phyloP scores from a whole-genome alignment of 2,888 invertebrate species.

The Cosmia trapezina region DNA sequence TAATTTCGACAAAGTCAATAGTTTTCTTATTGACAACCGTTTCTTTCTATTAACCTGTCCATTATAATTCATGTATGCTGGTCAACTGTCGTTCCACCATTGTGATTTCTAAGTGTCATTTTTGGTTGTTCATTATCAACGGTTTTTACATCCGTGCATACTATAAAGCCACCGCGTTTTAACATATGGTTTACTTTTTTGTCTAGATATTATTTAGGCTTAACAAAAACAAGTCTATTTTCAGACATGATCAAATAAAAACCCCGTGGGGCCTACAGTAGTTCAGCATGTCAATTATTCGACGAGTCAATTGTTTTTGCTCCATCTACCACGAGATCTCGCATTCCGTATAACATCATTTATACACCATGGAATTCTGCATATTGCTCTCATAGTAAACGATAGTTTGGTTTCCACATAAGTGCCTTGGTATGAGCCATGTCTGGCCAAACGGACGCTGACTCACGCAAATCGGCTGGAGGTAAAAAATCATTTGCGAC shows the following conservation, averaged over 20 bases:
- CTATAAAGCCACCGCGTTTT: slow-evolving; percentile 22
- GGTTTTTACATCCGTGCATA: not conserved
- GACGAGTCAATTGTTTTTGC: slow-evolving; percentile 58
- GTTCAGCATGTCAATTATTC: slow-evolving; percentile 53
- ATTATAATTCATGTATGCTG: not conserved
- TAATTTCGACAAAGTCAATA: not conserved
- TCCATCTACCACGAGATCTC: slow-evolving; percentile 52
- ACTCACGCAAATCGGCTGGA: slow-evolving; percentile 75
- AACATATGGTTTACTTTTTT: slow-evolving; percentile 25
- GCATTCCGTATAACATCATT: slow-evolving; percentile 26
- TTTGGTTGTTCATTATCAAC: not conserved
- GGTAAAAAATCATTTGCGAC: slow-evolving; percentile 67
- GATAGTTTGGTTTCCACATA: slow-evolving; percentile 28
- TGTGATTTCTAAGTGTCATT: not conserved
- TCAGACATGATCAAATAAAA: slow-evolving; percentile 55
- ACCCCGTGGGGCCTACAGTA: slow-evolving; percentile 58
- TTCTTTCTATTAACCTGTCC: not conserved
- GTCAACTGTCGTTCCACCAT: not conserved
- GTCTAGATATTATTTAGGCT: slow-evolving; percentile 51
- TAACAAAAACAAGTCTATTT: slow-evolving; percentile 53
- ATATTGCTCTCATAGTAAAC: slow-evolving; percentile 18
- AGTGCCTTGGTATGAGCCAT: slow-evolving; percentile 63
- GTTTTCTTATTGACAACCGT: not conserved
- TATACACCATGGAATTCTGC: slow-evolving; percentile 19
- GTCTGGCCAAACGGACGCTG: slow-evolving; percentile 80